Evolutionary conservation across 2,113 vertebrate species (phyloP).

Genomic region (Hemichromis elongatus): DNA sequence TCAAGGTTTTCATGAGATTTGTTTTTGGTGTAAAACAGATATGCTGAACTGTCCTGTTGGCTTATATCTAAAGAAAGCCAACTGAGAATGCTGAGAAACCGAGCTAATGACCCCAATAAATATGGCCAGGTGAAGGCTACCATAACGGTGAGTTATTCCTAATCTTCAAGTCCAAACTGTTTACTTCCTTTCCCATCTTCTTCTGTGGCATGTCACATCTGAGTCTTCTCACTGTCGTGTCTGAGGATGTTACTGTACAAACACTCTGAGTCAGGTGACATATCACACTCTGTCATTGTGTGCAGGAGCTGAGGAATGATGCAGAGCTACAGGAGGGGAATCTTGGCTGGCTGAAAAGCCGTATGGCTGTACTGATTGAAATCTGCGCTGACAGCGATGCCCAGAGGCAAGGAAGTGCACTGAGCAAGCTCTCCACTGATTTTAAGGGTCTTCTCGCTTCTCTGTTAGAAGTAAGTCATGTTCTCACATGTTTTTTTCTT

Average conservation of each 20-base stretch:
- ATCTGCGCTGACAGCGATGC: constrained; percentile 81
- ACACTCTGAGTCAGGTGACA: background rate
- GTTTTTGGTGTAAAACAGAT: constrained; percentile 72
- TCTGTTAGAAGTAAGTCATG: constrained; percentile 78
- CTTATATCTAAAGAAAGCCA: constrained; percentile 80
- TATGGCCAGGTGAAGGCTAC: constrained; percentile 78
- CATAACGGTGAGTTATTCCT: constrained; percentile 69
- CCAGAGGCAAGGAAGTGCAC: constrained; percentile 78
- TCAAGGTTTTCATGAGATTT: background rate
- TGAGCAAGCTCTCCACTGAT: constrained; percentile 81
- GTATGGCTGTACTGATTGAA: constrained; percentile 76
- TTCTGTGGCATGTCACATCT: background rate
- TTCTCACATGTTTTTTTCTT: background rate
- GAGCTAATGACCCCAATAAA: constrained; percentile 74
- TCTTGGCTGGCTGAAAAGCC: constrained; percentile 86
- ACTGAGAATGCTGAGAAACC: constrained; percentile 78
- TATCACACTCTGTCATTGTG: background rate
- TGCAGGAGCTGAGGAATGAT: constrained; percentile 82
- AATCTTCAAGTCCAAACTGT: background rate
- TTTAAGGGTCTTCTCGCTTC: constrained; percentile 81
- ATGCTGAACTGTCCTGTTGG: constrained; percentile 85
- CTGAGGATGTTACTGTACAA: background rate
- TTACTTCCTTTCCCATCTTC: background rate
- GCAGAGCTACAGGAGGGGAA: constrained; percentile 81
- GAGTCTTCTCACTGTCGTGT: background rate